A percentile compares a stretch with the other conserved stretches of the same genome.
phyloP scores from a whole-genome alignment of 2,797 vertebrate genomes.

The Gambusia yucatana region DNA sequence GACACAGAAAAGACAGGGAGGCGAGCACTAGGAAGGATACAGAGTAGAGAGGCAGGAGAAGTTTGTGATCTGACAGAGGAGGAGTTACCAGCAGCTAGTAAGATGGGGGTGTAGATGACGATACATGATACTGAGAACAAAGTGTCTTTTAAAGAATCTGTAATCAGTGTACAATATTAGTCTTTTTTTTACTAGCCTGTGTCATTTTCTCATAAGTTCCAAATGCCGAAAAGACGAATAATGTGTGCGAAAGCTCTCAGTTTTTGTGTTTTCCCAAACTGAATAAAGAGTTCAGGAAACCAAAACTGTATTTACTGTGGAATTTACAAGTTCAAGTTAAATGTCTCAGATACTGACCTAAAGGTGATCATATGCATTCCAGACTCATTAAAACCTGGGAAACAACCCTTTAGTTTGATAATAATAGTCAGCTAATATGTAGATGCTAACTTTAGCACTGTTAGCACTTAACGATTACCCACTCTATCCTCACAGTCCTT shows the following conservation, averaged over 20 bases:
- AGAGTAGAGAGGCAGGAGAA: conserved; percentile 34
- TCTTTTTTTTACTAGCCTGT: background rate
- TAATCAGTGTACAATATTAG: background rate
- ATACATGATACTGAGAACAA: background rate
- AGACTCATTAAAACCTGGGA: background rate
- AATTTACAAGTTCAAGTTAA: background rate
- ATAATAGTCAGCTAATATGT: background rate
- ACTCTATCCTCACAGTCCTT: background rate
- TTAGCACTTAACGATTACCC: background rate
- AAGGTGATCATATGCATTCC: background rate
- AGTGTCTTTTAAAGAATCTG: background rate
- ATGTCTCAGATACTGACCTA: background rate
- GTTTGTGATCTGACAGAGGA: conserved; percentile 71
- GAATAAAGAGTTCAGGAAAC: background rate
- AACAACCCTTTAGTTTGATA: background rate
- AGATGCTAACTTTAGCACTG: background rate
- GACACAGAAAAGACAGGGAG: conserved; percentile 69
- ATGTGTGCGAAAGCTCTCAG: no score
- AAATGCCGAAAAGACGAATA: background rate
- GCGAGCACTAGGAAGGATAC: conserved; percentile 33
- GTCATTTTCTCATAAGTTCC: background rate
- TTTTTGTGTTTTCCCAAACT: background rate
- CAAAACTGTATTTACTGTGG: background rate
- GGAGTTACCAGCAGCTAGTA: background rate
- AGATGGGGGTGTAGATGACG: background rate